Conservation (phyloP, 2,797 vertebrate species). For the Aeoliscus strigatus region DNA sequence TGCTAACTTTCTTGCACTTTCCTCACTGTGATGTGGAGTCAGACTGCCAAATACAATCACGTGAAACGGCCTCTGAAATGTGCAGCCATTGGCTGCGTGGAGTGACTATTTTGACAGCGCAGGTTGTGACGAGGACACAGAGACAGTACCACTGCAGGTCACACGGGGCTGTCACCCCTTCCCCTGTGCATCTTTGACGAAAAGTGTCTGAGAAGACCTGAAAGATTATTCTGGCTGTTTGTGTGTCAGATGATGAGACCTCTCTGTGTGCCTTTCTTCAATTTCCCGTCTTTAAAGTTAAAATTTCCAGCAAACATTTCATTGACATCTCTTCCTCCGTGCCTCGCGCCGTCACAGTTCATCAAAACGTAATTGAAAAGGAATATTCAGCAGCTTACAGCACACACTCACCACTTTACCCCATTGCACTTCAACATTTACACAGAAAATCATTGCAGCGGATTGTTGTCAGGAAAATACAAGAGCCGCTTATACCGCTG, state of each 20-base stretch:
- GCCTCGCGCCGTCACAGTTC: slow-evolving; percentile 53
- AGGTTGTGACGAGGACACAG: slow-evolving; percentile 35
- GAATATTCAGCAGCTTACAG: slow-evolving; percentile 55
- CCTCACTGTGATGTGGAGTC: slow-evolving; percentile 39
- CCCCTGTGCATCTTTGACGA: slow-evolving; percentile 23
- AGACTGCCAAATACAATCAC: slow-evolving; percentile 49
- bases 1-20: too few species aligned
- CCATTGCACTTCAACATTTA: slow-evolving; percentile 53
- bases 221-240: slow-evolving; percentile 6
- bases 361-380: slow-evolving; percentile 62
- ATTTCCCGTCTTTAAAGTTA: slow-evolving; percentile 28
- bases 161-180: slow-evolving; percentile 13
- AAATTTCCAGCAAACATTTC: slow-evolving; percentile 46
- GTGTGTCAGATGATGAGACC: slow-evolving; percentile 7
- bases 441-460: slow-evolving; percentile 23
- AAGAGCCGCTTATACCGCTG: slow-evolving; percentile 8
- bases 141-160: slow-evolving; percentile 36
- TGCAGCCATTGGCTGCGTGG: slow-evolving; percentile 44
- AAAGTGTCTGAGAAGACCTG: not conserved
- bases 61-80: slow-evolving; percentile 39
- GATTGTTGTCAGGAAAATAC: slow-evolving; percentile 30
- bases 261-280: slow-evolving; percentile 11
- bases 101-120: slow-evolving; percentile 45
- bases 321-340: slow-evolving; percentile 44
- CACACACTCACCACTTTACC: slow-evolving; percentile 31